Evolutionary conservation across 2,888 invertebrate species (phyloP).

Genomic region (Xylota segnis): DNA sequence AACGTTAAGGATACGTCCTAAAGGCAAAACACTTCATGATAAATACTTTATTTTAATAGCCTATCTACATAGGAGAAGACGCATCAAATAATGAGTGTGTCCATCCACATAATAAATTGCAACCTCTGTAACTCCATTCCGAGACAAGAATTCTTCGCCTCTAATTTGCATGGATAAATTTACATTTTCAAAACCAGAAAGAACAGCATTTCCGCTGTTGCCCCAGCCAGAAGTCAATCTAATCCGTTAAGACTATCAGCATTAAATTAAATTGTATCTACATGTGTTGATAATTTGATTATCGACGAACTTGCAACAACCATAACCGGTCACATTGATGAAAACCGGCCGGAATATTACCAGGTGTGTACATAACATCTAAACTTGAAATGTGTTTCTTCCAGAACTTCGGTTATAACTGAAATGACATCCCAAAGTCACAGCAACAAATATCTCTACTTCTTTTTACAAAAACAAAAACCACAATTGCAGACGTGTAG

Average conservation of each 20-base stretch:
- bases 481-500: neutral
- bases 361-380: neutral
- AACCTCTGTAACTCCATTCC: neutral
- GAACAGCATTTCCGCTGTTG: conserved; percentile 5
- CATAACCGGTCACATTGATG: conserved; percentile 56
- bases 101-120: neutral
- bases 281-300: conserved; percentile 44
- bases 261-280: conserved; percentile 55
- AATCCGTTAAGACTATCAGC: conserved; percentile 22
- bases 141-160: neutral
- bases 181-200: conserved; percentile 6
- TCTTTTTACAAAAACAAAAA: neutral
- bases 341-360: conserved; percentile 46
- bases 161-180: conserved; percentile 31
- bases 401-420: conserved; percentile 8
- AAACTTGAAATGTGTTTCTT: conserved; percentile 12
- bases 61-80: too few species aligned
- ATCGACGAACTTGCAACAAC: conserved; percentile 32
- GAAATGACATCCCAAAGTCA: neutral
- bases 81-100: neutral
- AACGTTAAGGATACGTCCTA: too few species aligned
- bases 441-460: neutral
- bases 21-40: too few species aligned
- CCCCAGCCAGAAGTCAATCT: conserved; percentile 13
- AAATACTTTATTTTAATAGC: too few species aligned